Base-by-base conservation (phyloP, 2,113 vertebrate genomes). In the Mionectes macconnelli region DNA sequence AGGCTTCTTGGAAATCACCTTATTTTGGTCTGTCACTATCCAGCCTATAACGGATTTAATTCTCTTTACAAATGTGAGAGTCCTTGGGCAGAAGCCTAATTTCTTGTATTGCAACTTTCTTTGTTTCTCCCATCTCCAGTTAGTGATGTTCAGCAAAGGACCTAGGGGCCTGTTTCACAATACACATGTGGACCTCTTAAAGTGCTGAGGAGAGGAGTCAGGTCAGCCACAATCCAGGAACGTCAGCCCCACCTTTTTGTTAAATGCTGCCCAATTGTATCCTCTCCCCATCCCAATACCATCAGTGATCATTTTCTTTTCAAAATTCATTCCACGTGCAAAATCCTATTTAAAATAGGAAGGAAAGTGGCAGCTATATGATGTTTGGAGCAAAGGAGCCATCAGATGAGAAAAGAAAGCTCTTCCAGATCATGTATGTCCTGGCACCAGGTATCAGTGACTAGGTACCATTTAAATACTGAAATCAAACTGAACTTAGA, bases 181-280 rank as follows among this genome's bases (percentile, higher is more conserved):
- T 25, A 8, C 5, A 0, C 27, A 49, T 84, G 27, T 6, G 27
- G 47, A 44, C 30, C 31, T 45, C 7, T 44, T 47, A 21, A 81
- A 84, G 20, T 28, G 15, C n/a, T 52, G 20, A 56, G 44, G 45
- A 35, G 60, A 56, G 6, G 23, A 89, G 33, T 21, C 47, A 49
- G 21, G 14, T 56, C 28, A 77, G 18, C 3, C 21, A 10, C 15
- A 25, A 56, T 16, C 18, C 33, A 70, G 47, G 27, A 87, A 16
- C 20, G 31, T 73, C 31, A 57, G 76, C 28, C 50, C 5, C 33
- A 39, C 8, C 21, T 69, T 3, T 76, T 21, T 37, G n/a, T 52
- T 56, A 24, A 11, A 52, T 0, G 1, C 1, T 4, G 30, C 27
- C 16, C 40, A 63, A 69, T 49, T 0, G 0, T 47, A 44, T 47